phyloP scores from a whole-genome alignment of 64 coral and sea anemone genomes.

The Porites lutea region DNA sequence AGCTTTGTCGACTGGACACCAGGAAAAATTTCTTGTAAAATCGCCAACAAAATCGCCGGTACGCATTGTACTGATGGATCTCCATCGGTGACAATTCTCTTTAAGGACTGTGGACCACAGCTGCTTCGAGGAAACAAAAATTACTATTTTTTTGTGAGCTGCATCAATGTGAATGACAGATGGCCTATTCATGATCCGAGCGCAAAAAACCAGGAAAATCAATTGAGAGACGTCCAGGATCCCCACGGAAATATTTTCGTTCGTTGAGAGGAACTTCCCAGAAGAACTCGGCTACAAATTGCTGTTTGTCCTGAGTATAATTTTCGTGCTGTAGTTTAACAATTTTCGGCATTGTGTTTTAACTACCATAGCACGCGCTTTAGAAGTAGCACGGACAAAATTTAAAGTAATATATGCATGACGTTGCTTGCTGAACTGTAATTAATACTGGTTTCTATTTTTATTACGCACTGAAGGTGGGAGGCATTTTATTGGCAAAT shows the following conservation, averaged over 20 bases:
- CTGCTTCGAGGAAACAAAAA: not conserved
- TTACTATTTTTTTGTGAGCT: not conserved
- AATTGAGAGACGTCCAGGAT: not conserved
- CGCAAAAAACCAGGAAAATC: not conserved
- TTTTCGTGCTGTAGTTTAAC: too few relatives aligned
- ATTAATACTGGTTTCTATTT: too few relatives aligned
- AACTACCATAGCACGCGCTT: too few relatives aligned
- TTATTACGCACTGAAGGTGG: too few relatives aligned
- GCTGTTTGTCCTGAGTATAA: too few relatives aligned
- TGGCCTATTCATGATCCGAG: conserved; percentile 56
- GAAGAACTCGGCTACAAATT: too few relatives aligned
- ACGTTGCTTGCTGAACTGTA: too few relatives aligned
- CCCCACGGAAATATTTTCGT: conserved; percentile 42
- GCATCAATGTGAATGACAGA: not conserved
- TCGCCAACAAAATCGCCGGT: not conserved
- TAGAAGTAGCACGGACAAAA: too few relatives aligned
- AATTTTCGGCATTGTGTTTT: too few relatives aligned
- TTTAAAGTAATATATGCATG: too few relatives aligned
- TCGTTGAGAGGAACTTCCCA: not conserved
- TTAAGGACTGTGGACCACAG: not conserved
- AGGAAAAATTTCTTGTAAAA: conserved; percentile 42
- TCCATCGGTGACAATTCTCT: not conserved
- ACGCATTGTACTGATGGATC: not conserved
- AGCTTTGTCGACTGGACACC: conserved; percentile 39
- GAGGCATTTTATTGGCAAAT: too few relatives aligned